Evolutionary conservation across 2,888 invertebrate genomes (phyloP), one percentile per base, ranked within the genome.

Genomic region (Aspidiotus destructor): DNA sequence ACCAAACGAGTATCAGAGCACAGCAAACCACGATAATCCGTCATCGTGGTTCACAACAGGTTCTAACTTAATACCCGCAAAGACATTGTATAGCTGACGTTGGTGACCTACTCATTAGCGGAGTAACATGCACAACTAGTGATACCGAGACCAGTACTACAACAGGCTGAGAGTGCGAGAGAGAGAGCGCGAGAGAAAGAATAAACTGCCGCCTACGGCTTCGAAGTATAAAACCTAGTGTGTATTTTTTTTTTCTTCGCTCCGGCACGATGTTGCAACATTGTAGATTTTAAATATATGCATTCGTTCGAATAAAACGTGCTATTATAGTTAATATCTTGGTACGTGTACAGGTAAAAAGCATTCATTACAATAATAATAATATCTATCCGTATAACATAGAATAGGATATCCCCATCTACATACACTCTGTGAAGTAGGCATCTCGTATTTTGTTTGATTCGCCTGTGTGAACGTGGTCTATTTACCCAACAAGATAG

Each of bases 21-120:
- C 42, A 6, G 41, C 62, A 62, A 62, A 44, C 62, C 62, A 44
- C 62, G 44, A 62, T 62, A 62, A 62, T 62, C 42, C 62, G 62
- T 62, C 62, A 44, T 44, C 62, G 48, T 48, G 10, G 15, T 62
- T 62, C 44, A 44, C 44, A 62, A 62, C 62, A 62, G 62, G 62
- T 62, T 62, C 62, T 62, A 44, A 62, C 62, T 17, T 44, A 48
- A 62, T 62, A 62, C 62, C 62, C 28, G 44, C 62, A 42, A 62
- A 62, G 44, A 62, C 62, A 62, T 62, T 62, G 62, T 62, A 28
- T 28, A 62, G 48, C 62, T 17, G 48, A 48, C 62, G 62, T 48
- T 42, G 62, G 62, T 62, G 62, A 62, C 62, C 62, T 62, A 62
- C 62, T 62, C 62, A 62, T 62, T 62, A 62, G 62, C 62, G 17